Conservation (phyloP, 2,888 invertebrate species). For the Morpho deidamia region DNA sequence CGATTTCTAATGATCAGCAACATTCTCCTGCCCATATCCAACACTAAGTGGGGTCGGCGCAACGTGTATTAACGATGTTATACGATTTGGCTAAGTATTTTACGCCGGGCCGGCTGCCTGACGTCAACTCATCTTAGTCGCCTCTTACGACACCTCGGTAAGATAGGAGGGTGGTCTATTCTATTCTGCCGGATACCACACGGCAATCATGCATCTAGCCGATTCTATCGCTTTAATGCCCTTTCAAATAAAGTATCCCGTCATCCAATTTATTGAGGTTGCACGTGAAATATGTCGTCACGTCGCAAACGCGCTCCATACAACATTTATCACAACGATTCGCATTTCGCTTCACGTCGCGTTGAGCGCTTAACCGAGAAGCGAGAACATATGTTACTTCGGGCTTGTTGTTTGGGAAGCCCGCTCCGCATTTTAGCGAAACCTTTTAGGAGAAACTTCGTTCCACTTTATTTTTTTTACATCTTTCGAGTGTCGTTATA, state of each 20-base stretch:
- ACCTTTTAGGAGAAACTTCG: conserved; percentile 12
- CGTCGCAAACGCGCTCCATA: conserved; percentile 4
- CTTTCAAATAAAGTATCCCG: neutral
- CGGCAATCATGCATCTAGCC: too few species aligned
- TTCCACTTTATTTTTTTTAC: conserved; percentile 14
- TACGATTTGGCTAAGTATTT: too few species aligned
- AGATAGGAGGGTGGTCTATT: too few species aligned
- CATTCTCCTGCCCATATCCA: too few species aligned
- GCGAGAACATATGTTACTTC: conserved; percentile 6
- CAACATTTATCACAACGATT: conserved; percentile 8
- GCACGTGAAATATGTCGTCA: conserved; percentile 9
- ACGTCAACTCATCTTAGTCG: too few species aligned
- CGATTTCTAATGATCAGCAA: too few species aligned
- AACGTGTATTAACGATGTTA: too few species aligned
- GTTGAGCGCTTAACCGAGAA: neutral
- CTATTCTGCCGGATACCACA: too few species aligned
- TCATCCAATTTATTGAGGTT: conserved; percentile 1
- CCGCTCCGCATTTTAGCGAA: conserved; percentile 7
- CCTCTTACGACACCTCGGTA: too few species aligned
- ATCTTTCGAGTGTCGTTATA: neutral
- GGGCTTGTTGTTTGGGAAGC: conserved; percentile 4
- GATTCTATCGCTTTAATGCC: too few species aligned
- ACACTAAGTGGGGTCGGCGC: too few species aligned
- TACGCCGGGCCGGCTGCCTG: too few species aligned
- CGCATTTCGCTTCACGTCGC: conserved; percentile 9